Evolutionary conservation across 1,140 invertebrate genomes (phyloP).

Genomic region (Phymastichus coffea): DNA sequence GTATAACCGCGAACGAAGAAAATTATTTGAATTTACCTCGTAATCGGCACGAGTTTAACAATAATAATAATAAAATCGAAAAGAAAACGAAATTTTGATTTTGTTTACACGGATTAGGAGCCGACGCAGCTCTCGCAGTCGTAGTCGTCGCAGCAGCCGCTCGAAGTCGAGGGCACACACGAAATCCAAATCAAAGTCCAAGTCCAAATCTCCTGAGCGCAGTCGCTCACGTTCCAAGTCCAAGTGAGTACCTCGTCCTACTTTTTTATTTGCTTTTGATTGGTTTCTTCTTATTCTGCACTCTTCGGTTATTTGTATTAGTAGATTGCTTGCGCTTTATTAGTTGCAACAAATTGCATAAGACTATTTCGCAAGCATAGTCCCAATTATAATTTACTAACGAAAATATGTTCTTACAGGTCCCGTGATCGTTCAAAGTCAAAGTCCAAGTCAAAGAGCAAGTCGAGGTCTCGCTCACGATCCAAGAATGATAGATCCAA

Average conservation of each 20-base stretch:
- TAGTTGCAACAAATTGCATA: no score
- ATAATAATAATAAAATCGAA: no score
- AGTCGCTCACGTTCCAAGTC: conserved; percentile 64
- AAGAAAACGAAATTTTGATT: conserved; percentile 11
- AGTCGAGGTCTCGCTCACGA: conserved; percentile 62
- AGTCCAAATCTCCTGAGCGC: conserved; percentile 67
- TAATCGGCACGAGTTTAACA: no score
- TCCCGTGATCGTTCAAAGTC: conserved; percentile 62
- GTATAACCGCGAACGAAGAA: no score
- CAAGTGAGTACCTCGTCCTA: conserved; percentile 51
- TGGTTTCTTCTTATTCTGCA: conserved; percentile 12
- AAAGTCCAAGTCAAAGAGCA: conserved; percentile 60
- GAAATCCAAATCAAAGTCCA: conserved; percentile 70
- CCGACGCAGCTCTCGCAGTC: conserved; percentile 59
- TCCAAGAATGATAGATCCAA: conserved; percentile 61
- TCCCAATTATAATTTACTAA: no score
- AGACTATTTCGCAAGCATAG: no score
- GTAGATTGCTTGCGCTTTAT: conserved; percentile 15
- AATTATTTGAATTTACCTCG: neutral
- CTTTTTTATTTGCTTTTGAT: conserved; percentile 24
- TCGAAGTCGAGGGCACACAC: conserved; percentile 69
- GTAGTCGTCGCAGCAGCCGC: conserved; percentile 65
- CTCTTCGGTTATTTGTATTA: conserved; percentile 4
- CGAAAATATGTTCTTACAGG: conserved; percentile 54
- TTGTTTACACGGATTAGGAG: conserved; percentile 45